Evolutionary conservation across 1,140 invertebrate genomes (phyloP).

Genomic region (Metaphire vulgaris): DNA sequence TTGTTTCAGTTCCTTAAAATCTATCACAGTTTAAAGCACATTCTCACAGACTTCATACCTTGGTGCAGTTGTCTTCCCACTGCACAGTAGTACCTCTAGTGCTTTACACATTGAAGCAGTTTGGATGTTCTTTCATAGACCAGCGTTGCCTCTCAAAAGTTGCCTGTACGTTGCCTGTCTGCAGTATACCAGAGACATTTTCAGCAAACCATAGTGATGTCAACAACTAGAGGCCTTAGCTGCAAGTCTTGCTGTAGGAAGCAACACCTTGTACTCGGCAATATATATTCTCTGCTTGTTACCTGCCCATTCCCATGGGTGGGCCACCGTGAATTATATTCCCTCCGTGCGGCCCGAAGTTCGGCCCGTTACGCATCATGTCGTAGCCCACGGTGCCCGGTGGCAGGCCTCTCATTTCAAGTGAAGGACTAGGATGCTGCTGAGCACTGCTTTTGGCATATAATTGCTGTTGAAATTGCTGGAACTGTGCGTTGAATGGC

Average conservation of each 20-base stretch:
- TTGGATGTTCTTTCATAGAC: no score
- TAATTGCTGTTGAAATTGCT: constrained; percentile 48
- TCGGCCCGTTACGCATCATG: constrained; percentile 4
- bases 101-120: background rate
- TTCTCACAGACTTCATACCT: background rate
- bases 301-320: constrained; percentile 11
- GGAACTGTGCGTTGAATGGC: constrained; percentile 38
- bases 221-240: background rate
- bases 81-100: background rate
- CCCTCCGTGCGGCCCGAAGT: constrained; percentile 15
- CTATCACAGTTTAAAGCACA: background rate
- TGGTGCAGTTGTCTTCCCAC: background rate
- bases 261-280: background rate
- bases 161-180: background rate
- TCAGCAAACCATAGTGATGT: background rate
- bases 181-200: background rate
- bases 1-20: background rate
- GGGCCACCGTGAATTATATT: background rate
- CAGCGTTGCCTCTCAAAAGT: no score
- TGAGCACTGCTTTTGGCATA: constrained; percentile 38
- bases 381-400: constrained; percentile 6
- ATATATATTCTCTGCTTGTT: background rate
- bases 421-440: constrained; percentile 12
- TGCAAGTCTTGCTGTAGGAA: background rate
- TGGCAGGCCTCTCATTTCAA: background rate